Evolutionary conservation across 2,113 vertebrate species (phyloP), one percentile per base, ranked within the genome.

Genomic region (Fulica atra): DNA sequence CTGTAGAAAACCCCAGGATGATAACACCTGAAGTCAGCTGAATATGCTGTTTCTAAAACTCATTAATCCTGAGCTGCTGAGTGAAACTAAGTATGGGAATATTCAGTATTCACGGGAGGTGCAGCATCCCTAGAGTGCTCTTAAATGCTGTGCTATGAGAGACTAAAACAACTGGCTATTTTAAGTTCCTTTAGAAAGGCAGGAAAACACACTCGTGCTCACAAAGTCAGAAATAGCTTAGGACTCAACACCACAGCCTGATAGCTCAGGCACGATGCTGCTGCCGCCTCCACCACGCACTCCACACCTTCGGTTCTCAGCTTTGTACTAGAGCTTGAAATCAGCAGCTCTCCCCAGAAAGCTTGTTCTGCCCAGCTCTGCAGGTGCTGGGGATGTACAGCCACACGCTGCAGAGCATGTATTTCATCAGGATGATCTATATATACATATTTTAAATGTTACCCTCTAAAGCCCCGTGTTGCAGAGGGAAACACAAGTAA

Each of bases 221-320:
- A 28, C 40, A 81, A 94, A 89, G 91, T 46, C 64, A 74, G 51
- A 71, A 91, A 13, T 57, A 70, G 38, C 51, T 38, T 10, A 60
- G 20, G 68, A 51, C 50, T 66, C 57, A 86, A 40, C 9, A 81
- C 8, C 36, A 36, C n/a, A 38, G 13, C 16, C 59, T 77, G 54
- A 59, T 36, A 61, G 79, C 2, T 16, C 46, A 26, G 3, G n/a
- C 4, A 24, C 73, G 77, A n/a, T 7, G 15, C 6, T 64, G 42
- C 50, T 44, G 69, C 18, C 5, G 1, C 44, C 25, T 42, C 60
- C 50, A 38, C 11, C 51, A 42, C 0, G 0, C 29, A 6, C 66
- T 79, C 56, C 57, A 64, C 25, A 40, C 42, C 46, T 95, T 79
- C 64, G 29, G 16, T 42, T 83, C 54, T 59, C 66, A 86, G 63